Evolutionary conservation across 2,797 vertebrate species (phyloP), one percentile per base, ranked within the genome.

Genomic region (Syngnathus rostellatus): DNA sequence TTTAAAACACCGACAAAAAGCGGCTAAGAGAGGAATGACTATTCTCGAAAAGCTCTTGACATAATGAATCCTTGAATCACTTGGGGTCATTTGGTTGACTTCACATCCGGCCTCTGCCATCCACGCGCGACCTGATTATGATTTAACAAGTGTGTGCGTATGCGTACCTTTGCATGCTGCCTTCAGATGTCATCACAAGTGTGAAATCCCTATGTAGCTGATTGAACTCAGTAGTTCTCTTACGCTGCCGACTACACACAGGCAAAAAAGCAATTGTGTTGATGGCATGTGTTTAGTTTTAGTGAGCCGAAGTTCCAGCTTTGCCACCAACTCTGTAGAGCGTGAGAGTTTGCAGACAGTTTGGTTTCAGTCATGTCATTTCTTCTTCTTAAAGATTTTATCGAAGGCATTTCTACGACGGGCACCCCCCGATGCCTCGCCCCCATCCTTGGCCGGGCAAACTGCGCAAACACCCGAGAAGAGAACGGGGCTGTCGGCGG

Each of bases 331-430:
- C n/a, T n/a, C 14, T 31, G 12, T 16, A 50, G 12, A 53, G 21
- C 21, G 45, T 41, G 23, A 5, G 21, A 17, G 16, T 16, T 16
- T 1, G 25, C 17, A n/a, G 10, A 48, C 17, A 50, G 48, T 50
- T 17, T 50, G 1, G 1, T 1, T 11, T 85, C 72, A 80, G 62
- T 70, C 55, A 17, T 73, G 81, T 71, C 77, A 72, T 59, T 80
- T 73, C 81, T 93, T 93, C 79, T 94, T 98, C 87, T 93, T 95
- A 83, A 97, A 98, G 81, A 98, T 90, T 89, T 93, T 96, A 25
- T 93, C 92, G 38, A 98, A 92, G n/a, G 84, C 72, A 77, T 90
- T 90, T 80, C 94, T 95, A 85, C 93, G 95, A 72, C 92, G 91
- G 78, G 89, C 86, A 62, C 83, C 45, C 17, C 83, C 45, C 45